Percentiles rank a stretch among this genome's conserved stretches.
Evolutionary conservation across 2,888 invertebrate species (phyloP).

Genomic region (Ceraclea dissimilis): DNA sequence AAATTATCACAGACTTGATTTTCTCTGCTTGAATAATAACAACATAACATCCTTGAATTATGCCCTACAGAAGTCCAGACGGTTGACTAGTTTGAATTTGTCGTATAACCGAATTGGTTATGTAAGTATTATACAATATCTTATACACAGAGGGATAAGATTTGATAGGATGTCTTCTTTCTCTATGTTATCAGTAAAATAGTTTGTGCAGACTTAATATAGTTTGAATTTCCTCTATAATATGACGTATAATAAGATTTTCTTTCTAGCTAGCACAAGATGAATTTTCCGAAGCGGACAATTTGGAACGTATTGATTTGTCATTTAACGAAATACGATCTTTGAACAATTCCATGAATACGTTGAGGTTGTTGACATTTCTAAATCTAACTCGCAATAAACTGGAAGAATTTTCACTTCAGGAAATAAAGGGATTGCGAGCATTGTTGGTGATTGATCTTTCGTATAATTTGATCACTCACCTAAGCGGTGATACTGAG

Average conservation of each 20-base stretch:
- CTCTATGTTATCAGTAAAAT: too few species aligned
- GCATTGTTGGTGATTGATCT: slow-evolving; percentile 66
- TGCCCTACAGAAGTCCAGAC: slow-evolving; percentile 59
- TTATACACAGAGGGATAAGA: too few species aligned
- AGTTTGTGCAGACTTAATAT: too few species aligned
- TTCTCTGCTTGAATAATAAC: slow-evolving; percentile 66
- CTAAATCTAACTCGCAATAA: slow-evolving; percentile 71
- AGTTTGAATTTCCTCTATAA: too few species aligned
- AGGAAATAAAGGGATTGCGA: slow-evolving; percentile 68
- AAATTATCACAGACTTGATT: slow-evolving; percentile 59
- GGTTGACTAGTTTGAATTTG: slow-evolving; percentile 58
- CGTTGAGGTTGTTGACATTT: slow-evolving; percentile 57
- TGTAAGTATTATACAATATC: slow-evolving; percentile 47
- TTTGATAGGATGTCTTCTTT: too few species aligned
- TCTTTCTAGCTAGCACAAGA: slow-evolving; percentile 56
- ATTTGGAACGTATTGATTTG: slow-evolving; percentile 61
- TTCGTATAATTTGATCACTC: slow-evolving; percentile 66
- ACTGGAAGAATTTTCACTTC: slow-evolving; percentile 69
- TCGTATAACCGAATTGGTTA: slow-evolving; percentile 67
- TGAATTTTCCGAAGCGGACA: slow-evolving; percentile 66
- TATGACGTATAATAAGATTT: neutral
- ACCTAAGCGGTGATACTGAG: slow-evolving; percentile 58
- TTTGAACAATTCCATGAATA: slow-evolving; percentile 64
- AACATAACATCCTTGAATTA: slow-evolving; percentile 63
- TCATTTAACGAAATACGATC: slow-evolving; percentile 65